Base-by-base conservation (phyloP, 2,113 vertebrate genomes). In the Plestiodon gilberti region DNA sequence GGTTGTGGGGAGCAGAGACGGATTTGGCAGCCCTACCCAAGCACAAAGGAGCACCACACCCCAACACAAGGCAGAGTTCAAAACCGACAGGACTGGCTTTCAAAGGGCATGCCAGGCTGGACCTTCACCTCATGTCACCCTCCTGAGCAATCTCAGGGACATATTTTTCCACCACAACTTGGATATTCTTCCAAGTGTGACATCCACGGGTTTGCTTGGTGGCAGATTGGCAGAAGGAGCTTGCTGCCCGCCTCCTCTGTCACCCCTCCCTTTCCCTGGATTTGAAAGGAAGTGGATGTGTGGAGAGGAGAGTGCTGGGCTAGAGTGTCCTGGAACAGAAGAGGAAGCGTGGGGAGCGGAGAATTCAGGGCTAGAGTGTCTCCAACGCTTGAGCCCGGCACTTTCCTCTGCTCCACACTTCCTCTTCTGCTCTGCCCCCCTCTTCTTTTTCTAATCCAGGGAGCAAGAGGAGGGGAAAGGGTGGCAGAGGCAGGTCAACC, bases 81-180 rank as follows among this genome's bases (percentile, higher is more conserved):
- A 94, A 90, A 82, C 92, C 85, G 15, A 87, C 91, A 91, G 86
- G 88, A 84, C 89, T 94, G 80, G 43, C 88, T 92, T 55, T 59
- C 77, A 90, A 57, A 73, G 33, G 23, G 17, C 87, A 67, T 14
- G 4, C 14, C 67, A 85, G 87, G 84, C 82, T 90, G 91, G 90
- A 89, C 67, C 76, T 73, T 89, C 87, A 65, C 0, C 20, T 15
- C 6, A 23, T 30, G 6, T 25, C 17, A 33, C 38, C 22, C 48
- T n/a, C 7, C 15, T 2, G 22, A 28, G 59, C 3, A 6, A 22
- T 65, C 38, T 43, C 43, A 35, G 55, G 14, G 76, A 6, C 78
- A 62, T 38, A 38, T 62, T 62, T 64, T 22, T 30, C 77, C 33
- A 38, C n/a, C 13, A 80, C 1, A n/a, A 38, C 78, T 43, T 40